phyloP scores from a whole-genome alignment of 2,797 vertebrate species.

The Gymnodraco acuticeps region DNA sequence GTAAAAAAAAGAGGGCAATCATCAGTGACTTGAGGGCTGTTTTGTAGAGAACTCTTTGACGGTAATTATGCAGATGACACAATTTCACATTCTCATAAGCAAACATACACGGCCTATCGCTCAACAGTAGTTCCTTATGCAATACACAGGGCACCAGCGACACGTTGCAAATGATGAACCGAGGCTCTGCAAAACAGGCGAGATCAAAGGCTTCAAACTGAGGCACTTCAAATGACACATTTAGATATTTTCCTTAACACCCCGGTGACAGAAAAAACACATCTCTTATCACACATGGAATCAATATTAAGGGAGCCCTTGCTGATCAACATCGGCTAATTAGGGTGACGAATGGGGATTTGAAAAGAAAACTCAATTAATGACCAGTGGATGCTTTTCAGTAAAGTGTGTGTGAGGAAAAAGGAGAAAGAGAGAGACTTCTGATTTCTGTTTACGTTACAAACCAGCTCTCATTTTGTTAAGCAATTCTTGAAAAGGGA shows the following conservation, averaged over 20 bases:
- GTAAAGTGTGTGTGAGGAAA: constrained; percentile 3
- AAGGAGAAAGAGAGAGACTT: not conserved
- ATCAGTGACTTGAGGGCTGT: constrained; percentile 76
- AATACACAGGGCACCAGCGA: constrained; percentile 79
- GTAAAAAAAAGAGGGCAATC: constrained; percentile 64
- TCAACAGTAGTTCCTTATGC: constrained; percentile 75
- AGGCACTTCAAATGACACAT: constrained; percentile 89
- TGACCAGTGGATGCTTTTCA: constrained; percentile 77
- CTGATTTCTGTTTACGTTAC: constrained; percentile 54
- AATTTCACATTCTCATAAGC: constrained; percentile 79
- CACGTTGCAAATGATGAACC: constrained; percentile 78
- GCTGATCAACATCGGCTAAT: constrained; percentile 86
- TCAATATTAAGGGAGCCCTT: constrained; percentile 82
- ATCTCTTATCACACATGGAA: constrained; percentile 88
- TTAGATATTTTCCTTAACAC: constrained; percentile 88
- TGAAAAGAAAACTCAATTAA: constrained; percentile 86
- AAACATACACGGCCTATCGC: constrained; percentile 79
- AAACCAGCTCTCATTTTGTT: constrained; percentile 37
- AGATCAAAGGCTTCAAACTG: constrained; percentile 91
- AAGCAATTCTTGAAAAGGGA: constrained; percentile 35
- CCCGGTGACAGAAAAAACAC: constrained; percentile 81
- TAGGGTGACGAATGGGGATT: constrained; percentile 82
- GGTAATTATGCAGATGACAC: constrained; percentile 86
- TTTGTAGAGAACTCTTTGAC: constrained; percentile 75
- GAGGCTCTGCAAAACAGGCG: constrained; percentile 78